phyloP scores from a whole-genome alignment of 2,797 vertebrate genomes.

The Coregonus sp. region DNA sequence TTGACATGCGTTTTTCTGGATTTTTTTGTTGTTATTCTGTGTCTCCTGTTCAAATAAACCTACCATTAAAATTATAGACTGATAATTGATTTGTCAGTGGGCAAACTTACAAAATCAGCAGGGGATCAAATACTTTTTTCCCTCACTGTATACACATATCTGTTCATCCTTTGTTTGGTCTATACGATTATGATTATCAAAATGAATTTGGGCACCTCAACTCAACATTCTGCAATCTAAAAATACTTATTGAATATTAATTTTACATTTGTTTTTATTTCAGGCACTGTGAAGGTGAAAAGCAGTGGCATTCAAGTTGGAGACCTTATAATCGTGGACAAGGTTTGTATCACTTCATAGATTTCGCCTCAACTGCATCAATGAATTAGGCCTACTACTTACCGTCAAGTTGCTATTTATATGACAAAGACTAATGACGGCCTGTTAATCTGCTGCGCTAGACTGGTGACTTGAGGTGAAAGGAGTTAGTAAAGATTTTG shows the following conservation, averaged over 20 bases:
- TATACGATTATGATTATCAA: background rate
- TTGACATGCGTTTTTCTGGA: no score
- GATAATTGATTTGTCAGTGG: no score
- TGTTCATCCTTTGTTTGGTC: background rate
- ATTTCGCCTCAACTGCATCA: constrained; percentile 47
- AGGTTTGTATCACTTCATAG: constrained; percentile 79
- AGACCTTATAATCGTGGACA: constrained; percentile 98
- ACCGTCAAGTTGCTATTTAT: constrained; percentile 45
- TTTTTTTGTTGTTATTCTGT: no score
- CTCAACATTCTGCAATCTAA: background rate
- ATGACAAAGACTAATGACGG: constrained; percentile 47
- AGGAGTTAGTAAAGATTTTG: constrained; percentile 75
- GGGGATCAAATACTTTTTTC: no score
- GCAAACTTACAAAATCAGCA: no score
- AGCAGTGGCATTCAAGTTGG: constrained; percentile 98
- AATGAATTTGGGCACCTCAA: background rate
- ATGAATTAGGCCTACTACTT: constrained; percentile 43
- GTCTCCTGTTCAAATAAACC: no score
- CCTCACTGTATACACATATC: background rate
- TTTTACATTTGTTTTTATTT: constrained; percentile 31
- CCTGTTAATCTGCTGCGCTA: constrained; percentile 57
- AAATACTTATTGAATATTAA: constrained; percentile 6
- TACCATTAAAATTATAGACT: no score
- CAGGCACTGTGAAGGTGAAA: constrained; percentile 96
- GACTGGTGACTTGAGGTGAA: constrained; percentile 56